A percentile compares a stretch with the other conserved stretches of the same genome.
Conservation (phyloP, 1,140 invertebrate species). For the Zophobas atratus region DNA sequence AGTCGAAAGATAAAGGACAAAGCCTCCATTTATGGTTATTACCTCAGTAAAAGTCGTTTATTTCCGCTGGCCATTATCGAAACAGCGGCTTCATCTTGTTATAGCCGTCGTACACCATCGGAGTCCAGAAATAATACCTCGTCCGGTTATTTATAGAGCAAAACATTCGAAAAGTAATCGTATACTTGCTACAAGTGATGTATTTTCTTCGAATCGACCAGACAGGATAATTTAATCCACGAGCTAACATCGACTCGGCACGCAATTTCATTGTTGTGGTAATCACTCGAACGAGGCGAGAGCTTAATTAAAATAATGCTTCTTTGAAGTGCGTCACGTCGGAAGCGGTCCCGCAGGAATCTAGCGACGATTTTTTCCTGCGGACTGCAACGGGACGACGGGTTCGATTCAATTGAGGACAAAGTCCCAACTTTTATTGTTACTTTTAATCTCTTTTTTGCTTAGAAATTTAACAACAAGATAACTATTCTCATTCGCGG, state of each 20-base stretch:
- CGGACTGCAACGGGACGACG: not conserved
- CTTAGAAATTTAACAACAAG: too few species aligned
- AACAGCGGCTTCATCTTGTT: slow-evolving; percentile 28
- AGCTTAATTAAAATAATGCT: slow-evolving; percentile 25
- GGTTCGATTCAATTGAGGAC: not conserved
- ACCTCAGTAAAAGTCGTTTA: slow-evolving; percentile 18
- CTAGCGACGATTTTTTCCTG: not conserved
- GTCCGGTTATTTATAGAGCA: not conserved
- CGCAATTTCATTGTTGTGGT: slow-evolving; percentile 31
- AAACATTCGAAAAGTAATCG: slow-evolving; percentile 6
- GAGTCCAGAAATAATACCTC: not conserved
- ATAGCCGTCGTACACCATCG: not conserved
- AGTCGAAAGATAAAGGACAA: slow-evolving; percentile 34
- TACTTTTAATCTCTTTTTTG: too few species aligned
- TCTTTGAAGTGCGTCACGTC: slow-evolving; percentile 15
- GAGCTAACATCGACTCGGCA: slow-evolving; percentile 20
- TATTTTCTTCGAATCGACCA: slow-evolving; percentile 8
- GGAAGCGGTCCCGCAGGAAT: not conserved
- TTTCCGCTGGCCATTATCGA: slow-evolving; percentile 23
- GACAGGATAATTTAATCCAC: slow-evolving; percentile 34
- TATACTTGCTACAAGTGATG: not conserved
- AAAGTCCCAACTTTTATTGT: too few species aligned
- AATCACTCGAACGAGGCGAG: slow-evolving; percentile 14
- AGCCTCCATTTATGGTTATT: slow-evolving; percentile 33
- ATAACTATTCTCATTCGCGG: too few species aligned